A percentile compares a stretch with the other conserved stretches of the same genome.
Conservation (phyloP, 2,113 vertebrate species). For the Podarcis muralis region DNA sequence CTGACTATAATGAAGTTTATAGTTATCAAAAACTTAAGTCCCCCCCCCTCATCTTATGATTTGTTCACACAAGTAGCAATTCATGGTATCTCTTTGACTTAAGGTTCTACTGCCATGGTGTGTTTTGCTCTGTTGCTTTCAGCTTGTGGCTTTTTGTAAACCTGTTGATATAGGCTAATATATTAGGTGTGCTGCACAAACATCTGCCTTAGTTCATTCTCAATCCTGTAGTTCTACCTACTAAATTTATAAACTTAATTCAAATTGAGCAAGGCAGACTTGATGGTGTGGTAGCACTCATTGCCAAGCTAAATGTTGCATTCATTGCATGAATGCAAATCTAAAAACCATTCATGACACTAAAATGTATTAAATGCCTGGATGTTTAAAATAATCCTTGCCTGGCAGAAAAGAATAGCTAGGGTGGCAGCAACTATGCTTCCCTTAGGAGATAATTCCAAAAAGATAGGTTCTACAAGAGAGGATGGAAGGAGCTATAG, state of each 20-base stretch:
- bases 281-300: background rate
- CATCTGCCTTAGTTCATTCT: background rate
- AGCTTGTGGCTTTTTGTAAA: background rate
- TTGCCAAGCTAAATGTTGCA: background rate
- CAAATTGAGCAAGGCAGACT: background rate
- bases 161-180: background rate
- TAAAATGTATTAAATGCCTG: background rate
- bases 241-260: background rate
- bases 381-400: background rate
- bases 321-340: background rate
- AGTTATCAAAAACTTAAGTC: constrained; percentile 1
- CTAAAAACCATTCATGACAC: background rate
- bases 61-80: background rate
- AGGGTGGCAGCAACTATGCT: background rate
- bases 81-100: background rate
- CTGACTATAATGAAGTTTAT: constrained; percentile 57
- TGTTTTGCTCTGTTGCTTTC: background rate
- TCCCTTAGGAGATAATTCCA: background rate
- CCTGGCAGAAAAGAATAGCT: no score
- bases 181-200: background rate
- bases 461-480: background rate
- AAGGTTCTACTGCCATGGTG: background rate
- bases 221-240: background rate
- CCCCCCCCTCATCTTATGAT: background rate
- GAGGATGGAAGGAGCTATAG: background rate